Percentiles rank a stretch among this genome's conserved stretches.
phyloP scores from a whole-genome alignment of 2,113 vertebrate species.

The Muntiacus reevesi region DNA sequence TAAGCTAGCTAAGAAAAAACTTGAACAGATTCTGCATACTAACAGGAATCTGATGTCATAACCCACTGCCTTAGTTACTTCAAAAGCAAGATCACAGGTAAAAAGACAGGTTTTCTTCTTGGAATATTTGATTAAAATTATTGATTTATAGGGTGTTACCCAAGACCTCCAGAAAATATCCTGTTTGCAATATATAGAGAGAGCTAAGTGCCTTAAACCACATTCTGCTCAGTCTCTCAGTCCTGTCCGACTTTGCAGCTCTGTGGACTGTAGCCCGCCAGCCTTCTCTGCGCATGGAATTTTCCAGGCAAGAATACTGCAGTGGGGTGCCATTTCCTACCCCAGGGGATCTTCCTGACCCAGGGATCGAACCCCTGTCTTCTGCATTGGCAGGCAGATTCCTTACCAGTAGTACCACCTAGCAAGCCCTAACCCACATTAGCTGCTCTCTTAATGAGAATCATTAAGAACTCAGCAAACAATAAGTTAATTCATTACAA shows the following conservation, averaged over 20 bases:
- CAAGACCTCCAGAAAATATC: neutral
- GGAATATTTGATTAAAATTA: neutral
- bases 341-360: neutral
- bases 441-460: neutral
- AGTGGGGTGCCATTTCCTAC: neutral
- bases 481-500: neutral
- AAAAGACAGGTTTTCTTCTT: neutral
- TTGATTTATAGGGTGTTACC: neutral
- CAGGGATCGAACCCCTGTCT: accelerated
- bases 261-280: neutral
- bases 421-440: neutral
- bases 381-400: neutral
- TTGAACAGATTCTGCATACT: neutral
- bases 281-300: neutral
- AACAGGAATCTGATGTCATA: neutral
- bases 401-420: neutral
- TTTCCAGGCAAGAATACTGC: neutral
- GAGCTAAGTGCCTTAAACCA: neutral
- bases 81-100: neutral
- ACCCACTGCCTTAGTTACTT: neutral
- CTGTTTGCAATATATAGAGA: neutral
- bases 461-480: neutral
- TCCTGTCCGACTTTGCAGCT: neutral
- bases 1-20: neutral
- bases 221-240: neutral